Evolutionary conservation across 2,888 invertebrate species (phyloP), one percentile per base, ranked within the genome.

Genomic region (Lasioglossum figueresi): DNA sequence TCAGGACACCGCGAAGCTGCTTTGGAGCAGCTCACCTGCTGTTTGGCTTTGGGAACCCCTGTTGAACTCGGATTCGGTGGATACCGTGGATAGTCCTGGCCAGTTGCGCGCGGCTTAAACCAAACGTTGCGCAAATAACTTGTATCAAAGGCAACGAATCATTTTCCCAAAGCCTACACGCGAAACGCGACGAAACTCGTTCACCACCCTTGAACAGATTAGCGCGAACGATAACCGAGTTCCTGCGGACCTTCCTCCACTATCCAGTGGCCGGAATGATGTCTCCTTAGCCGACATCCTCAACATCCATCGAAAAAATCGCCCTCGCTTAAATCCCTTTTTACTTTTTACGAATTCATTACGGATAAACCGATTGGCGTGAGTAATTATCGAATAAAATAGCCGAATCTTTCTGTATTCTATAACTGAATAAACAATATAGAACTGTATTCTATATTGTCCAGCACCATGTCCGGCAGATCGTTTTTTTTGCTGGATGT

Each of bases 141-240:
- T 82, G 81, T 72, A 37, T 88, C 88, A 88, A 88, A 88, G 85
- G 78, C 80, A 81, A n/a, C 34, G 79, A 68, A 76, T 82, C 82
- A 82, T 84, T 86, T 79, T 73, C 59, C 8, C 8, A 27, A 78
- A 79, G 75, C 6, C 43, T 66, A 37, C 19, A 70, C 52, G 56
- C 63, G 34, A 48, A 59, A 59, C 68, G 59, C 56, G 59, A 52
- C 12, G 16, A 40, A 63, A 56, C 71, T 66, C 76, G 68, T 43
- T 34, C 34, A n/a, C 75, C 81, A 48, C 68, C 82, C 76, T 59
- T 68, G 77, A 48, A 56, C 75, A 56, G 78, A 80, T 83, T 76
- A 76, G 27, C 45, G 12, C 31, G 34, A 63, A 68, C 45, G 56
- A 79, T 82, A 79, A 34, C 48, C 56, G 63, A 59, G 59, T 59